Evolutionary conservation across 2,797 vertebrate genomes (phyloP).

Genomic region (Sebastes vulpes): DNA sequence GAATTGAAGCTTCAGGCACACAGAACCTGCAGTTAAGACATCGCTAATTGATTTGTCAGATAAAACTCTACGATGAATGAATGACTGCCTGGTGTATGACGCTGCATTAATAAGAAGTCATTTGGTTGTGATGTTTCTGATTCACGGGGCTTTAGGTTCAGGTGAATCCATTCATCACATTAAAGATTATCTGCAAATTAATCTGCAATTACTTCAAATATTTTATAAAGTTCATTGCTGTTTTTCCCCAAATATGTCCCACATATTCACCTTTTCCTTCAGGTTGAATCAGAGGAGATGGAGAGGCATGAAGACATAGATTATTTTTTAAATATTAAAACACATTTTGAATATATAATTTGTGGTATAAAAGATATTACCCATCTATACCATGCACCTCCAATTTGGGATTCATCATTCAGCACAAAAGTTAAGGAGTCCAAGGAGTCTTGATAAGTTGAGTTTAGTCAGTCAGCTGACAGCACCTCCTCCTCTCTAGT

Average conservation of each 20-base stretch:
- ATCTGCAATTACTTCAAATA: not conserved
- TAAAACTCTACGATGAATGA: constrained; percentile 17
- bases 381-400: no score
- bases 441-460: no score
- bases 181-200: not conserved
- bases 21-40: constrained; percentile 32
- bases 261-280: not conserved
- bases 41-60: constrained; percentile 63
- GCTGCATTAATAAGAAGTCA: not conserved
- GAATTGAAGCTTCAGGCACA: constrained; percentile 59
- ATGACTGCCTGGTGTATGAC: not conserved
- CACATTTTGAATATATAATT: not conserved
- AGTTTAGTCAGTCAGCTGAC: not conserved
- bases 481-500: not conserved
- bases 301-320: not conserved
- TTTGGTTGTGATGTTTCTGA: not conserved
- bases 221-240: not conserved
- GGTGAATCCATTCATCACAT: not conserved
- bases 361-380: not conserved
- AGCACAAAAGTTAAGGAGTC: no score
- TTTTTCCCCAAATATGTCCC: not conserved
- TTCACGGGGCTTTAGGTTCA: not conserved
- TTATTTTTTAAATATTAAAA: not conserved
- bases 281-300: not conserved
- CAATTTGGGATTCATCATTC: no score